Conservation (phyloP, 2,797 vertebrate species). For the Mormyrops attenuatus region DNA sequence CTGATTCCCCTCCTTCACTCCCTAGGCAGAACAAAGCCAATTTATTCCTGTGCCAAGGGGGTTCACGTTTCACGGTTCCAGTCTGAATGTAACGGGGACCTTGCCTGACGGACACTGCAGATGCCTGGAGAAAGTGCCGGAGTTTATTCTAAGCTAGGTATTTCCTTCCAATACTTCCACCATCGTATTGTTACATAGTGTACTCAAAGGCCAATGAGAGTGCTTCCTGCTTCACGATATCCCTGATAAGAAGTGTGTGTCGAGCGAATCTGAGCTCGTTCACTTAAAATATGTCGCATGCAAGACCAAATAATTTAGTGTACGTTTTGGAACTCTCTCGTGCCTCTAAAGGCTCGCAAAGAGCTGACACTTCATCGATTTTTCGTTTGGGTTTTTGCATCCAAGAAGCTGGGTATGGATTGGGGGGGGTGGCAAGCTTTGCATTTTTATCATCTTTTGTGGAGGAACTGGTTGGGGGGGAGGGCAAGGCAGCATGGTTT, state of each 20-base stretch:
- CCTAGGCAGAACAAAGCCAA: neutral
- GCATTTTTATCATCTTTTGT: slow-evolving; percentile 14
- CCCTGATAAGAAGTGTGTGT: neutral
- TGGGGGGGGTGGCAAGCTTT: neutral
- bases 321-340: neutral
- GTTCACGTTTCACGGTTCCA: neutral
- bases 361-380: neutral
- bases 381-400: neutral
- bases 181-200: neutral
- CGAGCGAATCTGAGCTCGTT: neutral
- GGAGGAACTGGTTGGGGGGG: neutral
- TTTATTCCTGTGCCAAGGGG: neutral
- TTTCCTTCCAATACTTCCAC: neutral
- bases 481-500: neutral
- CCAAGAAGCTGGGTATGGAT: slow-evolving; percentile 1
- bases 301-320: neutral
- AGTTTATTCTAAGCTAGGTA: neutral
- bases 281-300: neutral
- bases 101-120: neutral
- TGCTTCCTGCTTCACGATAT: neutral
- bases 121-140: neutral
- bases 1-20: neutral
- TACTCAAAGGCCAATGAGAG: neutral
- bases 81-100: neutral
- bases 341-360: neutral